A percentile compares a stretch with the other conserved stretches of the same genome.
These are phyloP conservation scores for Lacanobia wlatinum DNA, from an alignment of 2,888 invertebrate species.

Conservation along the genomic window DNA sequence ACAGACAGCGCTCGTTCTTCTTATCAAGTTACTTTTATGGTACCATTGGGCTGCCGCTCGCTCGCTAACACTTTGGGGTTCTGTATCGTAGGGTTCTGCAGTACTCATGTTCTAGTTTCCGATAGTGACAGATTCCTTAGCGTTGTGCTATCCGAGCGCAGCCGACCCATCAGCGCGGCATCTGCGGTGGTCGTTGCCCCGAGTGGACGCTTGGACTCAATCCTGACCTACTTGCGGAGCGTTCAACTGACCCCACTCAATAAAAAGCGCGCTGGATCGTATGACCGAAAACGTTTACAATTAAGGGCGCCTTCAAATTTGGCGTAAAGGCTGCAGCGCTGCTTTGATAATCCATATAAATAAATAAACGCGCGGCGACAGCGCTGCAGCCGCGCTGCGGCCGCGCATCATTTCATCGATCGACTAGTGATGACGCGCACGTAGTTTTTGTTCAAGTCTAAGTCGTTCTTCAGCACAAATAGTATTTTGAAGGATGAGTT, in stretches of 20 bases:
- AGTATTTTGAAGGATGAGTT: too few relatives aligned
- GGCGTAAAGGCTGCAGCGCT: too few relatives aligned
- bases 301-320: slow-evolving; percentile 8
- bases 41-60: background rate
- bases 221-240: slow-evolving; percentile 70
- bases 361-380: too few relatives aligned
- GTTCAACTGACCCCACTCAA: slow-evolving; percentile 68
- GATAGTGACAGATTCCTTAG: slow-evolving; percentile 11
- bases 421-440: too few relatives aligned
- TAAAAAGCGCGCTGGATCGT: slow-evolving; percentile 65
- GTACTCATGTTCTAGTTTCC: background rate
- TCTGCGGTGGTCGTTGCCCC: slow-evolving; percentile 36
- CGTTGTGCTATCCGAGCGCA: background rate
- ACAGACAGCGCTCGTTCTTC: background rate
- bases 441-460: too few relatives aligned
- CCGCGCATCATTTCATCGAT: too few relatives aligned
- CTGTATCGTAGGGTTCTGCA: background rate
- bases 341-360: too few relatives aligned
- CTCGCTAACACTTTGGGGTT: background rate
- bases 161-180: slow-evolving; percentile 10
- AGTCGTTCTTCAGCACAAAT: too few relatives aligned
- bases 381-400: too few relatives aligned
- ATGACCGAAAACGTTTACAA: slow-evolving; percentile 52
- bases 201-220: slow-evolving; percentile 14
- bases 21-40: background rate